Conservation (phyloP, 2,888 invertebrate genomes). For the Ophraella communa region DNA sequence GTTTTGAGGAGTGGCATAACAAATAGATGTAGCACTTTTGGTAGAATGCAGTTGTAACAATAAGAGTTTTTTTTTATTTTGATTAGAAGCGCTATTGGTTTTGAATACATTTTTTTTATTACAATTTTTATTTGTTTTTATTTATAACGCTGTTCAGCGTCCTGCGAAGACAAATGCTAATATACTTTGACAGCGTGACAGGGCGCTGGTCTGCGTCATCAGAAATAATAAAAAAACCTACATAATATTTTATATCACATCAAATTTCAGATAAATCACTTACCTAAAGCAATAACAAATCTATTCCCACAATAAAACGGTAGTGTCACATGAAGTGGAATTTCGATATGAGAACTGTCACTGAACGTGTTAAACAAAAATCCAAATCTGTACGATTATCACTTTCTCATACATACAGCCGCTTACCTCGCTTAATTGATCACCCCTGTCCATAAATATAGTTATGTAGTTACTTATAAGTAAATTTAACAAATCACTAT, state of each 20-base stretch:
- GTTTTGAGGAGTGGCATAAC: slow-evolving; percentile 6
- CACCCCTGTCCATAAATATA: no score
- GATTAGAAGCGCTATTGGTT: not conserved
- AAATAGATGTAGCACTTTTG: not conserved
- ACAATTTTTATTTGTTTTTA: not conserved
- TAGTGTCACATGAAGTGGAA: slow-evolving; percentile 1
- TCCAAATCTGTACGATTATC: no score
- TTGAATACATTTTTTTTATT: not conserved
- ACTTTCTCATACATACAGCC: no score
- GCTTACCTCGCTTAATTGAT: no score
- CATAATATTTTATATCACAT: slow-evolving; percentile 7
- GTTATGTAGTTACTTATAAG: no score
- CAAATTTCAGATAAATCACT: slow-evolving; percentile 6
- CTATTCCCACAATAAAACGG: not conserved
- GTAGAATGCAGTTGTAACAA: not conserved
- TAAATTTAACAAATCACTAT: no score
- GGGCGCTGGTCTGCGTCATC: not conserved
- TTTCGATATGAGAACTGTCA: not conserved
- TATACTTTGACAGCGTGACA: slow-evolving; percentile 9
- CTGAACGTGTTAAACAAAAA: slow-evolving; percentile 2
- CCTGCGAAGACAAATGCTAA: not conserved
- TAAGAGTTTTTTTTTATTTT: not conserved
- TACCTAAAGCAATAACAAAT: no score
- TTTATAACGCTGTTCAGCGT: slow-evolving; percentile 1
- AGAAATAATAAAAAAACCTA: not conserved